Evolutionary conservation across 2,113 vertebrate species (phyloP), one percentile per base, ranked within the genome.

Genomic region (Tenebrosternarchus preto): DNA sequence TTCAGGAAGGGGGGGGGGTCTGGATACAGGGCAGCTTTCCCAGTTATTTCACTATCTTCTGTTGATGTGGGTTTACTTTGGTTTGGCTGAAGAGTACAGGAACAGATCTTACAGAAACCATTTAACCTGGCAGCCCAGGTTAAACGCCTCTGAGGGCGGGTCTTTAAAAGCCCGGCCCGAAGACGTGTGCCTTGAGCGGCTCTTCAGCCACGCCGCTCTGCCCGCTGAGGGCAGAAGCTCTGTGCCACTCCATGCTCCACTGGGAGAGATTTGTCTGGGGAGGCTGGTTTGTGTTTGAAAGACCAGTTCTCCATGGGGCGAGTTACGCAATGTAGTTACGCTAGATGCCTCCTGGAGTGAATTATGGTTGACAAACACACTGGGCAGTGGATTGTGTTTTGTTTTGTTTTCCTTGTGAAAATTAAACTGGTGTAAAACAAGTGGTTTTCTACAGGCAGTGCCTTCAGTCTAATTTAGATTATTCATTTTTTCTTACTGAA

Each of bases 141-240:
- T 59, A n/a, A 36, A 24, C 25, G 31, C 39, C 39, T 86, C 83
- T 82, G 82, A 80, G 86, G 88, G 88, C 88, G 80, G 77, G 76
- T 92, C 90, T 88, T 92, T 88, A 86, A 89, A 88, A 88, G 86
- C 84, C 73, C 80, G 86, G 80, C 78, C 87, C 86, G 83, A 76
- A 75, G 81, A 43, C 2, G 39, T 8, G 11, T 50, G 43, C 33
- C 33, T 36, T 6, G 33, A 36, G 33, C 33, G 6, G 33, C 33
- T 36, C 33, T 6, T 36, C 33, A 36, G 6, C 33, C 33, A 36
- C 3, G 33, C 6, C 33, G 2, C 6, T 2, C n/a, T n/a, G n/a
- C n/a, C n/a, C n/a, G n/a, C n/a, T n/a, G n/a, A n/a, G n/a, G n/a
- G n/a, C 39, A 43, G 6, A 11, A n/a, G 59, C 27, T 6, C 63